These are phyloP conservation scores for Nestor notabilis DNA, from an alignment of 2,113 vertebrate genomes.

Conservation along the genomic window DNA sequence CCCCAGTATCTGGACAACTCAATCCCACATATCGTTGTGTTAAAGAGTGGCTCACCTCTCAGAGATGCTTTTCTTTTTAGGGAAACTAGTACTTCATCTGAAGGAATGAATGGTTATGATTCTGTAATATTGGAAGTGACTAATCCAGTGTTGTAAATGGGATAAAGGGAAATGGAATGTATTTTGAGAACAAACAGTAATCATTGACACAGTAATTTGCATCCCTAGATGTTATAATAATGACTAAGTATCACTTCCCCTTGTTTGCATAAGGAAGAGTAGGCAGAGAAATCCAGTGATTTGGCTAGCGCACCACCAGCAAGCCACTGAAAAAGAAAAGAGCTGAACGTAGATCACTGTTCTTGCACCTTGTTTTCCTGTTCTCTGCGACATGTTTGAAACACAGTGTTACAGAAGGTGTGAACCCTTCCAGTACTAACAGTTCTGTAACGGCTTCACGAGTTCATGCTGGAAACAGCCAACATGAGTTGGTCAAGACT, in stretches of 20 bases:
- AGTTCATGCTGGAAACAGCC: neutral
- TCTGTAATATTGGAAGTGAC: constrained; percentile 62
- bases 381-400: neutral
- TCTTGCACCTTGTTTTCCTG: neutral
- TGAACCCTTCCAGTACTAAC: neutral
- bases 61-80: neutral
- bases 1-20: neutral
- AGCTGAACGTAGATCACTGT: accelerated
- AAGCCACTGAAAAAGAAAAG: neutral
- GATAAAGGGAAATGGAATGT: constrained; percentile 61
- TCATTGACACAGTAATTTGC: constrained; percentile 67
- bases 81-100: neutral
- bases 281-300: constrained; percentile 47
- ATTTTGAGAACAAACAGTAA: constrained; percentile 71
- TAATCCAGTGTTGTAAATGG: constrained; percentile 58
- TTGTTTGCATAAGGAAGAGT: constrained; percentile 55
- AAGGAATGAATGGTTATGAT: constrained; percentile 58
- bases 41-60: neutral
- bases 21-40: neutral
- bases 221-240: constrained; percentile 69
- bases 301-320: neutral
- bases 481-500: neutral
- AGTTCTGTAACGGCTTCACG: neutral
- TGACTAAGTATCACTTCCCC: constrained; percentile 66
- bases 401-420: neutral